Percentiles rank a stretch among this genome's conserved stretches.
phyloP scores from a whole-genome alignment of 2,113 vertebrate genomes.

The Nycticryphes semicollaris region DNA sequence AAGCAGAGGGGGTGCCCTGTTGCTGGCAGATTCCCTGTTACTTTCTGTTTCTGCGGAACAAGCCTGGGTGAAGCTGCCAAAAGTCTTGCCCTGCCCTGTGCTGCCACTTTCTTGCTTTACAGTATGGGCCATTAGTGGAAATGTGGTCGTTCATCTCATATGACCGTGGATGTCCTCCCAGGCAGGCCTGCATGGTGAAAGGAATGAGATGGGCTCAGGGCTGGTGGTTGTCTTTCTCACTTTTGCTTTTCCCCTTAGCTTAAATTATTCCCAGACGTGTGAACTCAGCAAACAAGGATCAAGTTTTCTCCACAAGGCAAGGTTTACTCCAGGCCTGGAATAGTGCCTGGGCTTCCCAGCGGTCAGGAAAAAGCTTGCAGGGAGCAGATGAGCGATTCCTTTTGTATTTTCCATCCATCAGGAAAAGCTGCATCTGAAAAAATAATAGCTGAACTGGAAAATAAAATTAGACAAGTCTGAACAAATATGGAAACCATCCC shows the following conservation, averaged over 20 bases:
- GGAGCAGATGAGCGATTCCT: slow-evolving; percentile 37
- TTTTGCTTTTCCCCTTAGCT: slow-evolving; percentile 42
- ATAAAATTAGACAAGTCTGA: slow-evolving; percentile 63
- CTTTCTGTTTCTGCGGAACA: neutral
- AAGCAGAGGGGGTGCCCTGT: neutral
- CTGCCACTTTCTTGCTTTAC: neutral
- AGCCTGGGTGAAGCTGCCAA: neutral
- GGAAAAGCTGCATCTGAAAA: slow-evolving; percentile 60
- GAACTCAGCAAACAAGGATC: slow-evolving; percentile 49
- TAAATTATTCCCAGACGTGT: slow-evolving; percentile 65
- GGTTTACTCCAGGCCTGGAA: slow-evolving; percentile 19
- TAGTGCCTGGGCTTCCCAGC: slow-evolving; percentile 16
- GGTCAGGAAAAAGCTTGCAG: slow-evolving; percentile 48
- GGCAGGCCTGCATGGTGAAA: neutral
- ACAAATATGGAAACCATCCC: slow-evolving; percentile 60
- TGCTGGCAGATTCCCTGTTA: neutral
- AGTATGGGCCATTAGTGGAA: neutral
- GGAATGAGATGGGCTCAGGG: neutral
- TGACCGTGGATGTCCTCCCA: neutral
- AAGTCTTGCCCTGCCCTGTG: neutral
- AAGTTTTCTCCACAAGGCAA: slow-evolving; percentile 38
- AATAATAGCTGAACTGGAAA: slow-evolving; percentile 67
- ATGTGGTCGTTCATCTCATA: neutral
- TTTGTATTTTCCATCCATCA: slow-evolving; percentile 52
- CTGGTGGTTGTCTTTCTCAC: slow-evolving; percentile 1